Evolutionary conservation across 2,888 invertebrate species (phyloP).

Genomic region (Bugulina stolonifera): DNA sequence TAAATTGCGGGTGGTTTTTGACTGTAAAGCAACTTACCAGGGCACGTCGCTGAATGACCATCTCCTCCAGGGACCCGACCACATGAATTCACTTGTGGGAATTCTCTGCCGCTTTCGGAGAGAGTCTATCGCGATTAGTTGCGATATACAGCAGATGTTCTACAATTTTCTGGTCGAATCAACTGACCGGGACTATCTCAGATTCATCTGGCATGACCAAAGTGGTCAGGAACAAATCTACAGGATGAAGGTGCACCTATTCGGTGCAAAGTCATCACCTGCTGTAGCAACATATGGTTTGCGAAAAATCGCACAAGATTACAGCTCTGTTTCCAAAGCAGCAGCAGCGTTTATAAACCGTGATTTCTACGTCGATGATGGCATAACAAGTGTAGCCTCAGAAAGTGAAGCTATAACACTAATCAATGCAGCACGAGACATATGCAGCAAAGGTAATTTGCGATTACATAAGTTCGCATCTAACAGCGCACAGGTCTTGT

Average conservation of each 20-base stretch:
- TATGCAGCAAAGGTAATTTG: conserved; percentile 32
- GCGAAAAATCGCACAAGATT: conserved; percentile 27
- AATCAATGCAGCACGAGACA: conserved; percentile 27
- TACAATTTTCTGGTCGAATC: conserved; percentile 15
- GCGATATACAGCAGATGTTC: conserved; percentile 5
- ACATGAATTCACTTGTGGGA: conserved; percentile 1
- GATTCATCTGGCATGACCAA: conserved; percentile 30
- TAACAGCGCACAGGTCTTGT: conserved; percentile 32
- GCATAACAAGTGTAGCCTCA: conserved; percentile 30
- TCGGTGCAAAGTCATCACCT: conserved; percentile 32
- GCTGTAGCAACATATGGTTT: conserved; percentile 31
- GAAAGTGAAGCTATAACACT: conserved; percentile 30
- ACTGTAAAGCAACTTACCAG: conserved; percentile 2
- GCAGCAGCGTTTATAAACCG: conserved; percentile 30
- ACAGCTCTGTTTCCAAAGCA: neutral
- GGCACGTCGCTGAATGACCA: neutral
- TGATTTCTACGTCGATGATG: conserved; percentile 34
- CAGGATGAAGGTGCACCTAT: conserved; percentile 31
- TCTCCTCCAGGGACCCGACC: conserved; percentile 4
- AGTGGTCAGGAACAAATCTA: conserved; percentile 28
- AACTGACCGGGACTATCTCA: conserved; percentile 30
- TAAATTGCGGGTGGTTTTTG: neutral
- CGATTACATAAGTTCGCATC: conserved; percentile 33
- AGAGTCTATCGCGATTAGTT: neutral
- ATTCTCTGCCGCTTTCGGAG: conserved; percentile 11